phyloP scores from a whole-genome alignment of 2,113 vertebrate genomes.

The Neolamprologus variostigma region DNA sequence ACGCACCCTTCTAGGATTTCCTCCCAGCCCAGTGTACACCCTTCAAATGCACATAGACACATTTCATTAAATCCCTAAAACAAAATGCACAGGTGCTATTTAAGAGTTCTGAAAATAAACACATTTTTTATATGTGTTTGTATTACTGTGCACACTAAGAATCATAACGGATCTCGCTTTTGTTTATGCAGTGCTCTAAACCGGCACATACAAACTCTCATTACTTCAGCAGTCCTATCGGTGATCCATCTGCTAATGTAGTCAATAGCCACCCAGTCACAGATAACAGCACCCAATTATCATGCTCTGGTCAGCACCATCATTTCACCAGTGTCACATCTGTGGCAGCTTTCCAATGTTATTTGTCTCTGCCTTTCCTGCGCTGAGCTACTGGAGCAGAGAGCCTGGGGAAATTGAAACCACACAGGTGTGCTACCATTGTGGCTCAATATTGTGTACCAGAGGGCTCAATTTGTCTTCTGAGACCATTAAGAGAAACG shows the following conservation, averaged over 20 bases:
- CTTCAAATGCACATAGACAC: not conserved
- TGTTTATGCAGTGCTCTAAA: not conserved
- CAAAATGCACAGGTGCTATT: not conserved
- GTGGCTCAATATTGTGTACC: not conserved
- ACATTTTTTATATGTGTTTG: not conserved
- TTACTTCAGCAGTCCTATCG: not conserved
- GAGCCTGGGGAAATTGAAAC: conserved; percentile 9
- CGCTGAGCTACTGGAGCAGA: not conserved
- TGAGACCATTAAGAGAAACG: not conserved
- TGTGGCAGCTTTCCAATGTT: conserved; percentile 10
- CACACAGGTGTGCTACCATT: conserved; percentile 4
- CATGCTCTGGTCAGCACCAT: not conserved
- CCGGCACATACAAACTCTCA: not conserved
- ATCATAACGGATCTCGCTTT: not conserved
- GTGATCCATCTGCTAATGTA: conserved; percentile 36
- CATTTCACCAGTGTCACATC: conserved; percentile 21
- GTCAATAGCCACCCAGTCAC: conserved; percentile 13
- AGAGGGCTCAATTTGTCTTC: conserved; percentile 3
- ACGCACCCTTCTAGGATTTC: not conserved
- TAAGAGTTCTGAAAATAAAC: not conserved
- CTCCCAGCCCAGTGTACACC: not conserved
- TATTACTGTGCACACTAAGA: not conserved
- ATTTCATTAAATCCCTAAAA: not conserved
- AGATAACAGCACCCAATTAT: conserved; percentile 37
- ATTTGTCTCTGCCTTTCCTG: conserved; percentile 11